A percentile compares a stretch with the other conserved stretches of the same genome.
phyloP scores from a whole-genome alignment of 2,888 invertebrate species.

The Ormyrus pomaceus region DNA sequence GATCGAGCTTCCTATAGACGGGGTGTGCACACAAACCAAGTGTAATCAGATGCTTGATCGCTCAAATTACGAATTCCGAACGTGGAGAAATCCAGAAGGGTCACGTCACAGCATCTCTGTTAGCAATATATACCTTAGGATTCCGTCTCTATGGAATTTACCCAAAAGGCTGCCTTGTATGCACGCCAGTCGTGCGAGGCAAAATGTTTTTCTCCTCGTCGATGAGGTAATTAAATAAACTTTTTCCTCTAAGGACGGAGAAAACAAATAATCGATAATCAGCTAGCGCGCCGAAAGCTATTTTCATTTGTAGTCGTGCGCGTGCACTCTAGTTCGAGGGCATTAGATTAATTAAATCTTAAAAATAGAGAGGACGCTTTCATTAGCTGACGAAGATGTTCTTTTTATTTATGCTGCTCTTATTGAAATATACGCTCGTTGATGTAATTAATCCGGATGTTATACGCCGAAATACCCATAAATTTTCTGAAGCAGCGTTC shows the following conservation, averaged over 20 bases:
- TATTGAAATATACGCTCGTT: not conserved
- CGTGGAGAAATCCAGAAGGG: not conserved
- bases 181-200: not conserved
- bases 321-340: not conserved
- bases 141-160: slow-evolving; percentile 13
- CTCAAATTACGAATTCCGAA: slow-evolving; percentile 18
- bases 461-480: slow-evolving; percentile 13
- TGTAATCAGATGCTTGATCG: not conserved
- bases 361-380: not conserved
- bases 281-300: not conserved
- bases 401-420: not conserved
- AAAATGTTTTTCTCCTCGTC: not conserved
- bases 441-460: slow-evolving; percentile 20
- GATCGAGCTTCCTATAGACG: not conserved
- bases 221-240: not conserved
- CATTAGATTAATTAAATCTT: slow-evolving; percentile 31
- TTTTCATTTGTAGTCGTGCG: not conserved
- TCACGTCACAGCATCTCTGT: not conserved
- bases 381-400: not conserved
- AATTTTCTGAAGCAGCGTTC: slow-evolving; percentile 27
- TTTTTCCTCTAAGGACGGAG: not conserved
- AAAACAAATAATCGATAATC: slow-evolving; percentile 24
- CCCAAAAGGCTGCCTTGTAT: not conserved
- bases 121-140: not conserved
- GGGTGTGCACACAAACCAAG: not conserved